Evolutionary conservation across 2,797 vertebrate species (phyloP).

Genomic region (Pogonophryne albipinna): DNA sequence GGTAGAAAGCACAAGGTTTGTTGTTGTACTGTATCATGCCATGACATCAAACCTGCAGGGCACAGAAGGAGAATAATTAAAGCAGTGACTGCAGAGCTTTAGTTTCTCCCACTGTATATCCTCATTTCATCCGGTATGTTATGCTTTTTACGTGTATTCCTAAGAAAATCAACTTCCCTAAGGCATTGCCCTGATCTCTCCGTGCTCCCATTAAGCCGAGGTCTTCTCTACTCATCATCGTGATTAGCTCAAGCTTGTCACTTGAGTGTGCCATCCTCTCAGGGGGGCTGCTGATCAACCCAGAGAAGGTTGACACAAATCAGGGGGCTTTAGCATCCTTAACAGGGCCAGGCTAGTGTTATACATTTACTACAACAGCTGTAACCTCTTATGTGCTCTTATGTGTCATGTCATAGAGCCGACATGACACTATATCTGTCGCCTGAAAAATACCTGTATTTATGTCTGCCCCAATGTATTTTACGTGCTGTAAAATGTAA

Average conservation of each 20-base stretch:
- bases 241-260: slow-evolving; percentile 74
- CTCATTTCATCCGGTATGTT: slow-evolving; percentile 10
- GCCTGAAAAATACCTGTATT: slow-evolving; percentile 6
- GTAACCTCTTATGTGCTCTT: slow-evolving; percentile 30
- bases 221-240: slow-evolving; percentile 57
- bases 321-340: slow-evolving; percentile 42
- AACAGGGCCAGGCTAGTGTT: slow-evolving; percentile 33
- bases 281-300: slow-evolving; percentile 49
- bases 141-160: slow-evolving; percentile 32
- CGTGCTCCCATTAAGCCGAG: slow-evolving; percentile 57
- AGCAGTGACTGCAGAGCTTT: slow-evolving; percentile 1
- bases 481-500: slow-evolving; percentile 1
- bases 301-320: slow-evolving; percentile 44
- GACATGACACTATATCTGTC: slow-evolving; percentile 19
- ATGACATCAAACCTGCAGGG: not conserved
- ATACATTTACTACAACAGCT: slow-evolving; percentile 45
- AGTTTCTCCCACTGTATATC: slow-evolving; percentile 14
- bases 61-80: not conserved
- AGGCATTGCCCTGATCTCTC: slow-evolving; percentile 59
- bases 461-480: slow-evolving; percentile 2
- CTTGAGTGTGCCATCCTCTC: slow-evolving; percentile 56
- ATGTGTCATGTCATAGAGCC: slow-evolving; percentile 15
- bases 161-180: slow-evolving; percentile 33
- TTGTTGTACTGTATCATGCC: not conserved
- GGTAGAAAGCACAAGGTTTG: not conserved